phyloP scores from a whole-genome alignment of 2,797 vertebrate species.

The Neoniphon sammara region DNA sequence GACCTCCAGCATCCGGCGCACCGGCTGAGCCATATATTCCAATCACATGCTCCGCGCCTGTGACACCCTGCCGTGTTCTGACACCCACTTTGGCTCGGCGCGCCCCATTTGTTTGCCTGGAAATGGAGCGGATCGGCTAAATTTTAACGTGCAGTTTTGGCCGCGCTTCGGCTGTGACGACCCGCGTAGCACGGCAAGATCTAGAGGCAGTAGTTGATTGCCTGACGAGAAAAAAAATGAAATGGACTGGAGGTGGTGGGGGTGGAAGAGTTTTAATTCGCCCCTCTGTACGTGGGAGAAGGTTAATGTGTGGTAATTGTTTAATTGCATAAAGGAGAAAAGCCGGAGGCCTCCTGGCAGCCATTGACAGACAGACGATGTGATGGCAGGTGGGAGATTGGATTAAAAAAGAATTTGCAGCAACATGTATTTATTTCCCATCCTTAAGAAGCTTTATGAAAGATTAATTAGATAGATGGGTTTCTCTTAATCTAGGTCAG shows the following conservation, averaged over 20 bases:
- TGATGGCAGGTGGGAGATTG: slow-evolving; percentile 54
- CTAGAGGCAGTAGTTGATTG: slow-evolving; percentile 29
- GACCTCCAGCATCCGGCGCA: slow-evolving; percentile 66
- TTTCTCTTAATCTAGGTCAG: slow-evolving; percentile 46
- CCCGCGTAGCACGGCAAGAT: slow-evolving; percentile 50
- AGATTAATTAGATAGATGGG: slow-evolving; percentile 64
- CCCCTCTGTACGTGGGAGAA: slow-evolving; percentile 48
- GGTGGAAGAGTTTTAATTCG: slow-evolving; percentile 11
- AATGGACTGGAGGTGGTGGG: background rate
- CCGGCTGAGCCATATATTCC: slow-evolving; percentile 71
- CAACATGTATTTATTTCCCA: slow-evolving; percentile 55
- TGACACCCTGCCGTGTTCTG: slow-evolving; percentile 48
- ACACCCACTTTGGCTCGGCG: slow-evolving; percentile 57
- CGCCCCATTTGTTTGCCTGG: slow-evolving; percentile 60
- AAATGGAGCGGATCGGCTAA: slow-evolving; percentile 67
- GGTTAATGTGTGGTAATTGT: slow-evolving; percentile 75
- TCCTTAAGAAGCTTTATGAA: slow-evolving; percentile 52
- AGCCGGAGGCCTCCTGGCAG: slow-evolving; percentile 66
- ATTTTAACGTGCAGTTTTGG: slow-evolving; percentile 49
- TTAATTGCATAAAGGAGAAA: slow-evolving; percentile 69
- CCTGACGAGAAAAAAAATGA: slow-evolving; percentile 18
- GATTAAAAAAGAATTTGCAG: slow-evolving; percentile 51
- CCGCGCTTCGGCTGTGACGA: slow-evolving; percentile 42
- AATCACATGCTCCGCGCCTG: slow-evolving; percentile 70
- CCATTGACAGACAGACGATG: slow-evolving; percentile 57